These are phyloP conservation scores for Diacarnus erythraeanus DNA, from an alignment of 37 sponge, comb jelly and placozoan species.

Conservation along the genomic window DNA sequence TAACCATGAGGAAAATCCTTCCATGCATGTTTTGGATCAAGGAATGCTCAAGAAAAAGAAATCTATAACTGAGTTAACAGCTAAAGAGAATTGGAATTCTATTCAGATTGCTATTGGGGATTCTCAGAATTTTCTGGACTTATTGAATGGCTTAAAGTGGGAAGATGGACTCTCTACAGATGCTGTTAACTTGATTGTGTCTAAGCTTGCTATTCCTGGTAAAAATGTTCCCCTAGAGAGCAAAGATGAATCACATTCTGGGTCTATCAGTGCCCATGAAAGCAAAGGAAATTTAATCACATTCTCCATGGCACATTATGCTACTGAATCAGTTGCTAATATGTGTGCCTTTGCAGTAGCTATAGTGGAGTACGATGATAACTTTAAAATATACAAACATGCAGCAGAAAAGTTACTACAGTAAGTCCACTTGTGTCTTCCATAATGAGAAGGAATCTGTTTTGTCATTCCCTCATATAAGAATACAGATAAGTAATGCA, in stretches of 20 bases:
- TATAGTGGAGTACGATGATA: constrained; percentile 53
- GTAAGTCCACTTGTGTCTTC: too few species aligned
- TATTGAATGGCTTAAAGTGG: constrained; percentile 68
- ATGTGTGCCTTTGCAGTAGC: constrained; percentile 70
- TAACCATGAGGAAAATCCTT: not conserved
- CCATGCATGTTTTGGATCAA: not conserved
- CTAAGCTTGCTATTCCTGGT: constrained; percentile 29
- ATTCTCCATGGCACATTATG: constrained; percentile 56
- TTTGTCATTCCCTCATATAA: too few species aligned
- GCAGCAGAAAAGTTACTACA: constrained; percentile 32
- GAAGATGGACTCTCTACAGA: constrained; percentile 70
- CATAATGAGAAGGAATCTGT: too few species aligned
- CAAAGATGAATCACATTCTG: not conserved
- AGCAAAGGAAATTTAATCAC: constrained; percentile 37
- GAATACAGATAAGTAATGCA: too few species aligned
- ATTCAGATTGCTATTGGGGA: constrained; percentile 81
- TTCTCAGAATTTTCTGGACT: constrained; percentile 81
- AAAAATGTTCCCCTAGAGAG: not conserved
- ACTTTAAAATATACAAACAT: constrained; percentile 29
- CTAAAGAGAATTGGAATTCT: constrained; percentile 61
- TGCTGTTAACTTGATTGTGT: constrained; percentile 56
- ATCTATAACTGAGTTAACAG: not conserved
- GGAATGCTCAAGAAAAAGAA: not conserved
- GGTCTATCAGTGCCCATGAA: not conserved
- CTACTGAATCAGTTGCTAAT: constrained; percentile 71